These are phyloP conservation scores for Philaethria dido DNA, from an alignment of 2,888 invertebrate genomes.

Conservation along the genomic window DNA sequence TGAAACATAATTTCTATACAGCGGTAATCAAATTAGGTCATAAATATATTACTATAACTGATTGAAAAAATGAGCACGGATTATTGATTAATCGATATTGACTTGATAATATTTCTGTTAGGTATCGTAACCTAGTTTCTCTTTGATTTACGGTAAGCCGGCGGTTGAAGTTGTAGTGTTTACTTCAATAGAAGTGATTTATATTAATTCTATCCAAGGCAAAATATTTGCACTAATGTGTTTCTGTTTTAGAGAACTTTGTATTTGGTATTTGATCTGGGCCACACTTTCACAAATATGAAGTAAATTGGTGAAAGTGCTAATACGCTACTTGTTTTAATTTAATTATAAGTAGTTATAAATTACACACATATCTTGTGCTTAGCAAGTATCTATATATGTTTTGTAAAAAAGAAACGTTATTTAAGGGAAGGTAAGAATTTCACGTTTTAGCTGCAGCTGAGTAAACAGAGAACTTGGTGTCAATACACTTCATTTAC, in stretches of 20 bases:
- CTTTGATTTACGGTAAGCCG: slow-evolving; percentile 1
- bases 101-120: slow-evolving; percentile 13
- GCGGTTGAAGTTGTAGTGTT: neutral
- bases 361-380: neutral
- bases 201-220: slow-evolving; percentile 1
- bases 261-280: slow-evolving; percentile 4
- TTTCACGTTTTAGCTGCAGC: too few relatives aligned
- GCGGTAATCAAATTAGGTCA: slow-evolving; percentile 11
- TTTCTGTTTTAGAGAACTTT: neutral
- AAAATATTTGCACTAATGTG: neutral
- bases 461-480: too few relatives aligned
- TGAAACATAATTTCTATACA: slow-evolving; percentile 7
- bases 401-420: too few relatives aligned
- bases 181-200: slow-evolving; percentile 11
- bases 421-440: too few relatives aligned
- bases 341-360: neutral
- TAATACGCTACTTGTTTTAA: neutral
- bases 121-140: slow-evolving; percentile 20
- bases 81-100: slow-evolving; percentile 13
- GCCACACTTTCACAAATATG: slow-evolving; percentile 2
- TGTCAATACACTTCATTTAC: too few relatives aligned
- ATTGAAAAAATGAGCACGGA: slow-evolving; percentile 7
- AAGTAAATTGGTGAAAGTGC: slow-evolving; percentile 21
- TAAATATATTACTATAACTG: slow-evolving; percentile 6
- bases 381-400: too few relatives aligned